phyloP scores from a whole-genome alignment of 2,113 vertebrate genomes.

The Hyperopisus bebe region DNA sequence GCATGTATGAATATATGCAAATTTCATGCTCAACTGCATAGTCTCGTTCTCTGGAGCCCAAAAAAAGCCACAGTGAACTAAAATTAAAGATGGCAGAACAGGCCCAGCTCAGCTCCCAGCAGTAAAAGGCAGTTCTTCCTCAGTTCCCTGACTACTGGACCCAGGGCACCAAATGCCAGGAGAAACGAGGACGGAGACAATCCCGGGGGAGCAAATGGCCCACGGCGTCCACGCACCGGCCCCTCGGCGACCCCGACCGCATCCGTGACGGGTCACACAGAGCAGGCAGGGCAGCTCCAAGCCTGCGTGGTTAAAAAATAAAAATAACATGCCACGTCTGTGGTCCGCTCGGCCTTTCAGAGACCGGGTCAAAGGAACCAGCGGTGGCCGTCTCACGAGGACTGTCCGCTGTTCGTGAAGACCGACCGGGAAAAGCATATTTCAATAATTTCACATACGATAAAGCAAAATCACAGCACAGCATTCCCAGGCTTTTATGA shows the following conservation, averaged over 20 bases:
- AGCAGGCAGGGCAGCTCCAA: not conserved
- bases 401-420: not conserved
- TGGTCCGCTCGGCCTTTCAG: not conserved
- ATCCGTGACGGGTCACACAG: not conserved
- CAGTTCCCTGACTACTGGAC: not conserved
- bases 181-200: not conserved
- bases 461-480: not conserved
- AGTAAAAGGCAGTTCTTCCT: not conserved
- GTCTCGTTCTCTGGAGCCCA: not conserved
- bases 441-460: not conserved
- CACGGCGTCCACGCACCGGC: not conserved
- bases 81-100: not conserved
- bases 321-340: conserved; percentile 1
- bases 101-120: not conserved
- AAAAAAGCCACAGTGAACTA: conserved; percentile 20
- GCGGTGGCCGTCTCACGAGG: not conserved
- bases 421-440: not conserved
- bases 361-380: not conserved
- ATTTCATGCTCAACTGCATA: conserved; percentile 20
- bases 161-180: not conserved
- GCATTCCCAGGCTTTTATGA: not conserved
- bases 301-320: not conserved
- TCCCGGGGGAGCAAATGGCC: not conserved
- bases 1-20: not conserved
- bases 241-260: not conserved